phyloP scores from a whole-genome alignment of 2,888 invertebrate species.

The Ametastegia equiseti region DNA sequence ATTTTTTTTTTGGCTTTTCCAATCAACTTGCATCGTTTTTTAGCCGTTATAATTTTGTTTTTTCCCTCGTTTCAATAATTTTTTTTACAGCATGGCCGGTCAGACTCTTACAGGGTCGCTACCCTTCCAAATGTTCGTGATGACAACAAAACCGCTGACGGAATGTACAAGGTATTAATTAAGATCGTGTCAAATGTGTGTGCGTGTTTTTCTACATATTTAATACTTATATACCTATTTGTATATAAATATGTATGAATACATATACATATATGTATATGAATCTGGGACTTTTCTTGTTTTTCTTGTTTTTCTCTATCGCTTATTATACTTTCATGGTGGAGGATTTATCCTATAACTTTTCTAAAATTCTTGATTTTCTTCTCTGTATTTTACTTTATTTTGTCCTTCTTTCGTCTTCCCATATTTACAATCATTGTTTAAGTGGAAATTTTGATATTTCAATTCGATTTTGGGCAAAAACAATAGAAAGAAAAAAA shows the following conservation, averaged over 20 bases:
- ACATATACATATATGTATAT: no score
- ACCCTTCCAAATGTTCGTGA: slow-evolving; percentile 94
- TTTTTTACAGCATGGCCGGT: slow-evolving; percentile 91
- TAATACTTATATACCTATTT: neutral
- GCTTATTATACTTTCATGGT: no score
- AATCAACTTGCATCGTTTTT: slow-evolving; percentile 55
- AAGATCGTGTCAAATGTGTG: neutral
- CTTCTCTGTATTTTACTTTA: neutral
- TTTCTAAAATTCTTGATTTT: neutral
- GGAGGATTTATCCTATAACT: neutral
- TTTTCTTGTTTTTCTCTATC: no score
- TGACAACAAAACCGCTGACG: slow-evolving; percentile 97
- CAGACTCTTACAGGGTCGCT: slow-evolving; percentile 98
- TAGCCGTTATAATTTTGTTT: slow-evolving; percentile 49
- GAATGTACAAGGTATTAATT: slow-evolving; percentile 89
- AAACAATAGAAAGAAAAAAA: neutral
- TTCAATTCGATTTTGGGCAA: neutral
- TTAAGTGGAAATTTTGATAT: no score
- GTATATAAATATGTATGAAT: neutral
- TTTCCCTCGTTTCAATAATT: slow-evolving; percentile 63
- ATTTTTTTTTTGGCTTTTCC: slow-evolving; percentile 42
- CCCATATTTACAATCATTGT: neutral
- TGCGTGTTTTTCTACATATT: neutral
- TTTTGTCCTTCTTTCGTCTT: neutral
- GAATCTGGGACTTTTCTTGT: no score